A percentile compares a stretch with the other conserved stretches of the same genome.
phyloP scores from a whole-genome alignment of 92 coral and sea anemone genomes.

The Chrysogorgia sp. region DNA sequence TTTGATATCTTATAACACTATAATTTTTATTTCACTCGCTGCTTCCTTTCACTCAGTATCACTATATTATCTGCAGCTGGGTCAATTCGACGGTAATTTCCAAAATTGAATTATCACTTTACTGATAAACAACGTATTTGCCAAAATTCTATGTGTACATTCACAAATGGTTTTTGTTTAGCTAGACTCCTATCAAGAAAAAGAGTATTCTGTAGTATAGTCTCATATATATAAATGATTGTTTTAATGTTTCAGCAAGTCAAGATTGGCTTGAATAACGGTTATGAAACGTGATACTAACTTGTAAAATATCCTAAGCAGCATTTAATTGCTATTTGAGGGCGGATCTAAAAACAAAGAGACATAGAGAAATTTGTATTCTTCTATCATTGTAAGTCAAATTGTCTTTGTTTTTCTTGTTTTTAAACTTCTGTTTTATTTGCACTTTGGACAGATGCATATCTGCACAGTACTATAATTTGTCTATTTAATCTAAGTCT shows the following conservation, averaged over 20 bases:
- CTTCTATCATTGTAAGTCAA: no score
- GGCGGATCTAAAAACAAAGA: background rate
- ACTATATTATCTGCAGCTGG: slow-evolving; percentile 33
- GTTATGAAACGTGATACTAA: background rate
- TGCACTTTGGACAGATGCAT: no score
- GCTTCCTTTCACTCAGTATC: slow-evolving; percentile 8
- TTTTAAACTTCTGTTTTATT: no score
- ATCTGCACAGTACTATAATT: no score
- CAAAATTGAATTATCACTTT: slow-evolving; percentile 24
- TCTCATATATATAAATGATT: no score
- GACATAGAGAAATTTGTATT: background rate
- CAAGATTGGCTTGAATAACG: no score
- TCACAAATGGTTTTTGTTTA: background rate
- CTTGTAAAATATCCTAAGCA: background rate
- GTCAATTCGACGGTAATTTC: slow-evolving; percentile 34
- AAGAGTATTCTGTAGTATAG: background rate
- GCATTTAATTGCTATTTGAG: background rate
- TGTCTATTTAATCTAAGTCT: no score
- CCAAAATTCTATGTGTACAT: background rate
- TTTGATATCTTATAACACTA: background rate
- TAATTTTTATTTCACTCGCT: background rate
- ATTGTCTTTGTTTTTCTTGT: no score
- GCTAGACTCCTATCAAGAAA: background rate
- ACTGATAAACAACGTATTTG: background rate
- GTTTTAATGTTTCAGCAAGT: no score